These are phyloP conservation scores for Tethya wilhelma DNA, from an alignment of 37 sponge, comb jelly and placozoan genomes.

Conservation along the genomic window DNA sequence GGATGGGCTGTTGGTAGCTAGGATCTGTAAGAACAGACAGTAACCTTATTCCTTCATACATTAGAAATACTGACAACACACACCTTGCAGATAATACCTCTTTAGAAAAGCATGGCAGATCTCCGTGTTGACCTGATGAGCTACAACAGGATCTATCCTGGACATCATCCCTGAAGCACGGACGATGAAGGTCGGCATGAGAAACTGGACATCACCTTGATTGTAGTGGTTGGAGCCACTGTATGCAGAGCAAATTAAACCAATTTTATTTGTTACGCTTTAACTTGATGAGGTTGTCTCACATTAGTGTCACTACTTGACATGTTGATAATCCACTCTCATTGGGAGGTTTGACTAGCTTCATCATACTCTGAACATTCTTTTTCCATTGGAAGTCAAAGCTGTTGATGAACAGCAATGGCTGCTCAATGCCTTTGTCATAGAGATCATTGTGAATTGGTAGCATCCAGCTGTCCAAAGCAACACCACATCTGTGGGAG, in stretches of 20 bases:
- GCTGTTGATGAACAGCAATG: slow-evolving; percentile 78
- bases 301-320: slow-evolving; percentile 44
- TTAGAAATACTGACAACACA: too few relatives aligned
- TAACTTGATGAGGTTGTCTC: too few relatives aligned
- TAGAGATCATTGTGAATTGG: slow-evolving; percentile 59
- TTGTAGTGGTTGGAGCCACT: slow-evolving; percentile 63
- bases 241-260: neutral
- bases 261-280: too few relatives aligned
- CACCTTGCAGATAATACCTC: slow-evolving; percentile 65
- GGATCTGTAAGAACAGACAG: too few relatives aligned
- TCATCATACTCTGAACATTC: slow-evolving; percentile 54
- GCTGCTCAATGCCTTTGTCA: slow-evolving; percentile 42
- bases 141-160: slow-evolving; percentile 16
- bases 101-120: slow-evolving; percentile 66
- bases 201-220: slow-evolving; percentile 61
- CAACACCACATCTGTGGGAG: slow-evolving; percentile 72
- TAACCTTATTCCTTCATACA: too few relatives aligned
- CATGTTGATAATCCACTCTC: slow-evolving; percentile 30
- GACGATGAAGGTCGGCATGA: too few relatives aligned
- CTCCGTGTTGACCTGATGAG: slow-evolving; percentile 50
- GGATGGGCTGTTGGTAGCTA: slow-evolving; percentile 28
- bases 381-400: slow-evolving; percentile 63
- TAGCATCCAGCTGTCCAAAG: slow-evolving; percentile 72
- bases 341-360: slow-evolving; percentile 32
- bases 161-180: too few relatives aligned